Base-by-base conservation (phyloP, 2,888 invertebrate genomes). In the Sinelater perroti region DNA sequence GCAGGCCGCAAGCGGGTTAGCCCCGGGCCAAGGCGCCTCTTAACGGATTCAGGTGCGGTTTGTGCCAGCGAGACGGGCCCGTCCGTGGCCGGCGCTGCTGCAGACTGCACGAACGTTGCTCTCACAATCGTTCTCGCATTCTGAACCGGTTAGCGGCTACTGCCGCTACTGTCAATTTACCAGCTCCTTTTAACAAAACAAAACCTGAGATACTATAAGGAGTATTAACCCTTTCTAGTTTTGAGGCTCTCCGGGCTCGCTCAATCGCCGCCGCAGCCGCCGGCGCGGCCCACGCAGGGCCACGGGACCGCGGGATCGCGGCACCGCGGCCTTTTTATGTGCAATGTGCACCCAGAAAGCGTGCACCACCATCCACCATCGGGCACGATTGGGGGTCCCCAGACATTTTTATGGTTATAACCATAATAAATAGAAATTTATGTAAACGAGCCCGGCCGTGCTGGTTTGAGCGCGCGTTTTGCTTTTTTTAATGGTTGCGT, bases 61-160 rank as follows among this genome's bases (percentile, higher is more conserved):
- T 65, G 55, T 61, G 10, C n/a, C n/a, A 53, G 49, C 63, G 51
- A 60, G 58, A 61, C 63, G 53, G 58, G 49, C 54, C 63, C 60
- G 60, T 65, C 64, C 60, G 66, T 60, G 66, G n/a, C n/a, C n/a
- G n/a, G n/a, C 59, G 40, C 50, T 61, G 35, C 57, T 53, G 58
- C 46, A 56, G 58, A 51, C 56, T 56, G 52, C 56, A 61, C 50
- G 62, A 63, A 59, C 62, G 56, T 60, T 63, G 62, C 58, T 59
- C 58, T 61, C 62, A 66, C 63, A 62, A 63, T 64, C 65, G 61
- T 61, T 61, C 59, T 57, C 64, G 58, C 66, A 59, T 61, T 55
- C 61, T 62, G 67, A 67, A 67, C 67, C 65, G 67, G 67, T 67
- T 67, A 64, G 56, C 60, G 52, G 59, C 63, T 61, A 62, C 65